Evolutionary conservation across 2,888 invertebrate species (phyloP), one percentile per base, ranked within the genome.

Genomic region (Conops quadrifasciatus): DNA sequence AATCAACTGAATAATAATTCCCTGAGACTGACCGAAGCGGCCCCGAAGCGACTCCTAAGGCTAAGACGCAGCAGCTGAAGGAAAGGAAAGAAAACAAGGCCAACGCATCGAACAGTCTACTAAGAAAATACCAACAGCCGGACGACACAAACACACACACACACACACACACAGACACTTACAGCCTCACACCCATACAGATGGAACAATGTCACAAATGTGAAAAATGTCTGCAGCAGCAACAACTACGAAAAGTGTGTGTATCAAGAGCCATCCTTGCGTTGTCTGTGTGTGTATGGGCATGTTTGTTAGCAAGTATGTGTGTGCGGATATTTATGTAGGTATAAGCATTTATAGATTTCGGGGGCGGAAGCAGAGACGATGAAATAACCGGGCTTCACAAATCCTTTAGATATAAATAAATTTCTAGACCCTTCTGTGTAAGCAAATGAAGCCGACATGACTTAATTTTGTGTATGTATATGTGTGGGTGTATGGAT

Each of bases 51-150:
- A 9, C 4, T 7, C 9, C 36, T 36, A 36, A 4, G 9, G 4
- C 36, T 36, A 36, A 36, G 36, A 36, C 36, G 9, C 36, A 36
- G 9, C 36, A 36, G 36, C 36, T 36, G 36, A 36, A 36, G 9
- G 9, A 9, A 36, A 36, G 36, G 9, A 36, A 9, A 36, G 30
- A 36, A 51, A 66, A 53, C 66, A 66, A 66, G 28, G 30, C 53
- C 15, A 36, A 11, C 43, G 66, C 53, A 53, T 9, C 24, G 66
- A 51, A 53, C 66, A 66, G n/a, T 36, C 53, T 51, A 66, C 51
- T 66, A 21, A 28, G 36, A 66, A 65, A 62, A 62, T n/a, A 2
- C 11, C 62, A 36, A 4, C 16, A n/a, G 5, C 21, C n/a, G 11
- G 21, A 15, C 16, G 13, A 63, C 26, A 58, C 21, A 11, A 19